Evolutionary conservation across 2,888 invertebrate species (phyloP).

Genomic region (Ochropleura plecta): DNA sequence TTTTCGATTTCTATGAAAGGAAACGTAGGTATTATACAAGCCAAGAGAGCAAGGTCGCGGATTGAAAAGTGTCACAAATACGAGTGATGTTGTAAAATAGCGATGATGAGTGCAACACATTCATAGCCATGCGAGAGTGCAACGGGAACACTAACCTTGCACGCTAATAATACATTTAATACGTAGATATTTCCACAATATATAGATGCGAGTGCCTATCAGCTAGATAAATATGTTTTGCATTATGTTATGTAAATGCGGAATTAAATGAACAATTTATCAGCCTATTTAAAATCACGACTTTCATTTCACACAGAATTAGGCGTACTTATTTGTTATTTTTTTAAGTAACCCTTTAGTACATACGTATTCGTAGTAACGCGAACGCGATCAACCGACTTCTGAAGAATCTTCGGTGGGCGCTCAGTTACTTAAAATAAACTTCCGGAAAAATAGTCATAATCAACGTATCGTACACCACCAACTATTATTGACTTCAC

Average conservation of each 20-base stretch:
- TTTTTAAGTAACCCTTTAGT: neutral
- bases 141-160: constrained; percentile 86
- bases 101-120: constrained; percentile 49
- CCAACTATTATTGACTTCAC: constrained; percentile 12
- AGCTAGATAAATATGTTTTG: constrained; percentile 64
- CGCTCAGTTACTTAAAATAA: neutral
- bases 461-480: neutral
- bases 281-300: neutral
- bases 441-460: constrained; percentile 14
- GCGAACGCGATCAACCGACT: neutral
- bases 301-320: neutral
- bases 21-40: constrained; percentile 43
- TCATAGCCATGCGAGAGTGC: constrained; percentile 74
- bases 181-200: constrained; percentile 82
- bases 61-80: constrained; percentile 53
- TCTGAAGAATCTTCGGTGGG: neutral
- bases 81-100: constrained; percentile 60
- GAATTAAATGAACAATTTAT: constrained; percentile 33
- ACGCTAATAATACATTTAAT: constrained; percentile 86
- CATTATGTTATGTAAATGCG: constrained; percentile 63
- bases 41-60: constrained; percentile 57
- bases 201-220: constrained; percentile 72
- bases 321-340: neutral
- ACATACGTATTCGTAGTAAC: neutral
- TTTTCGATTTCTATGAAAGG: constrained; percentile 56